These are phyloP conservation scores for Hippocampus barbouri DNA, from an alignment of 2,113 vertebrate species.

Conservation along the genomic window DNA sequence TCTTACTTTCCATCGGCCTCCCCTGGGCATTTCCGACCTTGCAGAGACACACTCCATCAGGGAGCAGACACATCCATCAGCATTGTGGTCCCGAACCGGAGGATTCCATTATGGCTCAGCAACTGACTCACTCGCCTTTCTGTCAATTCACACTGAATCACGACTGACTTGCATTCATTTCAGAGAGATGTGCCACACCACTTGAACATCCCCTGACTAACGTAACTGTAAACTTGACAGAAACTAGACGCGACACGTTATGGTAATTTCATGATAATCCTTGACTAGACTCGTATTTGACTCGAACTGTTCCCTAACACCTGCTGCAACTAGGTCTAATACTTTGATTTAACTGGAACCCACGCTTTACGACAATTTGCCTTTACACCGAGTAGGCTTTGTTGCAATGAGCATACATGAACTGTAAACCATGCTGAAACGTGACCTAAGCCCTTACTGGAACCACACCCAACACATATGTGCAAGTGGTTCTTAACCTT, in stretches of 20 bases:
- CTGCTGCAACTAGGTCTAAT: too few species aligned
- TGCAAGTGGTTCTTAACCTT: neutral
- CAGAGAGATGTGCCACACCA: neutral
- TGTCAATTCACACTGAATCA: neutral
- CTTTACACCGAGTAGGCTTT: neutral
- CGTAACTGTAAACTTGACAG: neutral
- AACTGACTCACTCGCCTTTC: neutral
- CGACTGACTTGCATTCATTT: neutral
- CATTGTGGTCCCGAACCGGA: neutral
- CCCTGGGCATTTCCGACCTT: neutral
- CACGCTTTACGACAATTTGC: neutral
- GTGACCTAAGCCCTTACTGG: too few species aligned
- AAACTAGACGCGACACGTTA: neutral
- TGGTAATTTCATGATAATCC: neutral
- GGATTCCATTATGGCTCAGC: constrained; percentile 8
- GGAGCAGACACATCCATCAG: constrained; percentile 6
- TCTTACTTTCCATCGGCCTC: neutral
- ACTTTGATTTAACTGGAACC: neutral
- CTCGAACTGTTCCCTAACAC: neutral
- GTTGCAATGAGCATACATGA: neutral
- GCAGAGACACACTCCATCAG: neutral
- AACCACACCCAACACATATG: neutral
- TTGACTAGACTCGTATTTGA: neutral
- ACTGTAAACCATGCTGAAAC: neutral
- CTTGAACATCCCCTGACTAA: neutral